phyloP scores from a whole-genome alignment of 2,113 vertebrate species.

The Myrmecobius fasciatus region DNA sequence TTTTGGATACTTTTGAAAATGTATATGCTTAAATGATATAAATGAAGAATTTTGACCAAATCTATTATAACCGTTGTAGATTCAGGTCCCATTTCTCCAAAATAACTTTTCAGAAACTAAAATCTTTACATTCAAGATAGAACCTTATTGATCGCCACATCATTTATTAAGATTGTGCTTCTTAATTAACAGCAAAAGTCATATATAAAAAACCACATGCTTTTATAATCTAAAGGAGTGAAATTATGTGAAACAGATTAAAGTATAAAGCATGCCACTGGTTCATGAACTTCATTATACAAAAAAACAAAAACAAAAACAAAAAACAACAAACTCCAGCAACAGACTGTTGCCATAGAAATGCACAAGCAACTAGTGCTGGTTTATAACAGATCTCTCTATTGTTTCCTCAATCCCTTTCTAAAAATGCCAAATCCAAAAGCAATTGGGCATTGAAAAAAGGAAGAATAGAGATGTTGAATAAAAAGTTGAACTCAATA shows the following conservation, averaged over 20 bases:
- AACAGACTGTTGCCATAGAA: constrained; percentile 95
- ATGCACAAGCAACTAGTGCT: constrained; percentile 90
- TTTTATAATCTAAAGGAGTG: constrained; percentile 85
- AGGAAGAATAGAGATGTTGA: constrained; percentile 84
- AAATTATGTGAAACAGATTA: constrained; percentile 85
- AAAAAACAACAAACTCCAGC: constrained; percentile 83
- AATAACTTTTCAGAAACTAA: constrained; percentile 81
- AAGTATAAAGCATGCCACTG: constrained; percentile 88
- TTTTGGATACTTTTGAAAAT: constrained; percentile 52
- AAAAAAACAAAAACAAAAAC: constrained; percentile 83
- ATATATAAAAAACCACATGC: constrained; percentile 86
- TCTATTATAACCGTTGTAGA: constrained; percentile 53
- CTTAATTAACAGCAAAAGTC: constrained; percentile 84
- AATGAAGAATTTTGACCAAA: constrained; percentile 53
- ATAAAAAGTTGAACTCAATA: constrained; percentile 85
- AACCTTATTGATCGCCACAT: constrained; percentile 78
- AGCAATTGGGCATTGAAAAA: constrained; percentile 86
- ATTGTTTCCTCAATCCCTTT: constrained; percentile 86
- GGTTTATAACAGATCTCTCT: constrained; percentile 92
- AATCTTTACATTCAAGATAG: constrained; percentile 86
- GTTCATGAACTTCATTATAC: constrained; percentile 87
- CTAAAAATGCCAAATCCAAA: constrained; percentile 87
- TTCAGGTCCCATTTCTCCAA: constrained; percentile 86
- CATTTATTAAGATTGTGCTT: constrained; percentile 86
- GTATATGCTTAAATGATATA: constrained; percentile 37